Conservation (phyloP, 2,797 vertebrate genomes). For the Brachyalestes nurse region DNA sequence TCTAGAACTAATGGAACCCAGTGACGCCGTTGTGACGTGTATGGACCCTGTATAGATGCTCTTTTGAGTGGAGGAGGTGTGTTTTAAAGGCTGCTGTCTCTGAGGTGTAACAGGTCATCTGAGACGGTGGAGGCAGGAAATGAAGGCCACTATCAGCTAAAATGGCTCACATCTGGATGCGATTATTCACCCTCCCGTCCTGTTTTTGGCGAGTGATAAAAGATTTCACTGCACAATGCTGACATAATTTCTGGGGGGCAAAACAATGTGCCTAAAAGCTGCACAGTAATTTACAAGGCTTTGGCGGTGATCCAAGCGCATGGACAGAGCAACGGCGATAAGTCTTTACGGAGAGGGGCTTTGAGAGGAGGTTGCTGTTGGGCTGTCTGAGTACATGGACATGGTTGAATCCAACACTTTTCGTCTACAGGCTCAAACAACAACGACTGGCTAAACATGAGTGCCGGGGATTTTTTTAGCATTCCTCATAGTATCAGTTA, state of each 20-base stretch:
- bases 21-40: slow-evolving; percentile 22
- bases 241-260: slow-evolving; percentile 83
- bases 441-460: no score
- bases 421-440: no score
- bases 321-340: slow-evolving; percentile 25
- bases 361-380: slow-evolving; percentile 21
- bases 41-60: slow-evolving; percentile 77
- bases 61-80: slow-evolving; percentile 87
- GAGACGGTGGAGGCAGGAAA: slow-evolving; percentile 98
- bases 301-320: slow-evolving; percentile 33
- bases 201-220: slow-evolving; percentile 96
- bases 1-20: no score
- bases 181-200: slow-evolving; percentile 83
- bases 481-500: no score
- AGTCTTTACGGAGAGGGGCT: slow-evolving; percentile 23
- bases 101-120: slow-evolving; percentile 97
- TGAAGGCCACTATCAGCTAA: slow-evolving; percentile 95
- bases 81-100: slow-evolving; percentile 87
- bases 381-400: background rate
- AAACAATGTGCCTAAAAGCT: slow-evolving; percentile 68
- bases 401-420: background rate
- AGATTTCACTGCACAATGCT: slow-evolving; percentile 88
- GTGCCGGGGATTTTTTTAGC: no score
- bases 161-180: slow-evolving; percentile 96
- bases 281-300: slow-evolving; percentile 53